Base-by-base conservation (phyloP, 2,113 vertebrate species). In the Meriones unguiculatus region DNA sequence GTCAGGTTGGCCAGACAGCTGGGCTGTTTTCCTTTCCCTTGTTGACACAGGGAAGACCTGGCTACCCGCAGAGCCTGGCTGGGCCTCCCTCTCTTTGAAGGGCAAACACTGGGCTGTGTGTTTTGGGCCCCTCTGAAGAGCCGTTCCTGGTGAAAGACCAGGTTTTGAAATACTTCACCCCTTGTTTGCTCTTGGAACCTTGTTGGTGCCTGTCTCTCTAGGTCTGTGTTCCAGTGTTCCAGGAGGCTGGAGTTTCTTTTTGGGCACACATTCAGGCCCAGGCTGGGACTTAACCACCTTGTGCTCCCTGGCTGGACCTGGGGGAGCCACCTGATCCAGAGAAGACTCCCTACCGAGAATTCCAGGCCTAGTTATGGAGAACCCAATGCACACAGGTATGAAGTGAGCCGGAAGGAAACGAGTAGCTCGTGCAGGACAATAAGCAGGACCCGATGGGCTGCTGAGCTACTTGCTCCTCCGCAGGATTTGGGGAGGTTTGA, bases 101-200 rank as follows among this genome's bases (percentile, higher is more conserved):
- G 97, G 97, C 98, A 98, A 98, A 98, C 97, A 98, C 96, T 77
- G 91, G 94, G 89, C 94, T 98, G 97, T 97, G 98, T 98, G 97
- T 93, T 93, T 97, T 97, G 89, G 98, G 97, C 97, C 97, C 72
- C 97, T 98, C 91, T 76, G 97, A 98, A 96, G 57, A 90, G 96
- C 96, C 89, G 94, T 91, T 97, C 96, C 97, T 97, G 97, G 86
- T 72, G 96, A 96, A 98, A 98, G 41, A 82, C 87, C 84, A 59
- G 86, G 97, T 97, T 96, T 96, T 97, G 96, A 98, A 98, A 98
- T 91, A 97, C 97, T 98, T 98, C 91, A 91, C 76, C 94, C 64
- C 90, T 75, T 93, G 96, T 93, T 97, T 93, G 86, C 35, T 57
- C 95, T 82, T 72, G 82, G 93, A 95, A 86, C 52, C 1, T 0